These are phyloP conservation scores for Halichoeres trimaculatus DNA, from an alignment of 2,113 vertebrate species.

Conservation along the genomic window DNA sequence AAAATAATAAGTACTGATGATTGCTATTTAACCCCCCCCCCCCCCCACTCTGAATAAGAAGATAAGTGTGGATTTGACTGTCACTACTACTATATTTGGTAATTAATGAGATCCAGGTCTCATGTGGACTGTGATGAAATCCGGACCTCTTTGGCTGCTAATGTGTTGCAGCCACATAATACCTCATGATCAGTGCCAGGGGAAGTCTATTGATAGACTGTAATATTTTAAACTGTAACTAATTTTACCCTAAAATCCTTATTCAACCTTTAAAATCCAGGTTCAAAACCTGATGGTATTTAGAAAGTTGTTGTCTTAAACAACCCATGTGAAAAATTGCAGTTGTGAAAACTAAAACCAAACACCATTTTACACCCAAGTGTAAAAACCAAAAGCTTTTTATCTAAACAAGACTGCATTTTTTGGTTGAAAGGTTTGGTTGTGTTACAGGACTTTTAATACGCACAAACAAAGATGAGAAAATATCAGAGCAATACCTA, in stretches of 20 bases:
- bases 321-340: not conserved
- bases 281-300: not conserved
- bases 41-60: not conserved
- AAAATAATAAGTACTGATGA: too few relatives aligned
- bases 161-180: not conserved
- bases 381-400: not conserved
- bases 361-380: not conserved
- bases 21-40: too few relatives aligned
- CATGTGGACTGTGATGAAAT: slow-evolving; percentile 11
- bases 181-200: slow-evolving; percentile 17
- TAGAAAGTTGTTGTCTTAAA: not conserved
- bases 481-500: not conserved
- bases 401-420: not conserved
- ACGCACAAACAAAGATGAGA: too few relatives aligned
- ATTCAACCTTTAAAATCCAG: not conserved
- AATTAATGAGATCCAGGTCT: slow-evolving; percentile 37
- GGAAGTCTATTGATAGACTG: not conserved
- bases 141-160: slow-evolving; percentile 12
- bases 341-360: not conserved
- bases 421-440: too few relatives aligned
- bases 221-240: not conserved
- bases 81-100: not conserved
- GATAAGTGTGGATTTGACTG: not conserved
- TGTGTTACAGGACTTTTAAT: not conserved
- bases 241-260: not conserved